Base-by-base conservation (phyloP, 2,888 invertebrate genomes). In the Noctuana brunneofusca region DNA sequence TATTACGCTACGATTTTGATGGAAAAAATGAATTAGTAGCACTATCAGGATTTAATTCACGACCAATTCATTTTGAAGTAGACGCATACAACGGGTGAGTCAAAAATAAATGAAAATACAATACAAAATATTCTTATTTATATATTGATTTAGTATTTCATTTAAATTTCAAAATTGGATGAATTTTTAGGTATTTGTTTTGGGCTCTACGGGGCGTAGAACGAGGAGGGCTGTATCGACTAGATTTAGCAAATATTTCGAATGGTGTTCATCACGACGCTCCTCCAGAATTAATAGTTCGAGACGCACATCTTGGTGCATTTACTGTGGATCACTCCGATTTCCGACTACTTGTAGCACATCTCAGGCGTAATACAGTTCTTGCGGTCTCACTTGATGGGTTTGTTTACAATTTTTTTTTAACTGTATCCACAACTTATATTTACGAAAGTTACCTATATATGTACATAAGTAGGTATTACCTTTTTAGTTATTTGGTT, bases 41-140 rank as follows among this genome's bases (percentile, higher is more conserved):
- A 0, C 87, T 95, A 64, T 94, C 95, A 11, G 95, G 95, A 0
- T 92, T 97, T 62, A 92, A 92, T 57, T 92, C 93, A 4, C 93
- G 94, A 70, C 96, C 97, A 0, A 93, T 94, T 62, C 96, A 97
- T 74, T 93, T 98, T 70, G 96, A 97, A 87, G 96, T 97, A 0
- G 98, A 98, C 89, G 97, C 98, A 32, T 95, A 96, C 75, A 98
- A 98, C 81, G 98, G 98, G 93, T 96, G 84, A 86, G 89, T 78
- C 24, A 18, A 16, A 46, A n/a, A 6, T 57, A 14, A 52, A 16
- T 18, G 16, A 14, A 2, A 9, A 48, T 4, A 49, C 6, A 27
- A 27, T 27, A 27, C 3, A 50, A 50, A 50, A 22, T 4, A 11
- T 18, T 16, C 9, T 18, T 43, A 48, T 8, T 22, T 4, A n/a